Conservation (phyloP, 1,140 invertebrate species). For the Tyrophagus putrescentiae region DNA sequence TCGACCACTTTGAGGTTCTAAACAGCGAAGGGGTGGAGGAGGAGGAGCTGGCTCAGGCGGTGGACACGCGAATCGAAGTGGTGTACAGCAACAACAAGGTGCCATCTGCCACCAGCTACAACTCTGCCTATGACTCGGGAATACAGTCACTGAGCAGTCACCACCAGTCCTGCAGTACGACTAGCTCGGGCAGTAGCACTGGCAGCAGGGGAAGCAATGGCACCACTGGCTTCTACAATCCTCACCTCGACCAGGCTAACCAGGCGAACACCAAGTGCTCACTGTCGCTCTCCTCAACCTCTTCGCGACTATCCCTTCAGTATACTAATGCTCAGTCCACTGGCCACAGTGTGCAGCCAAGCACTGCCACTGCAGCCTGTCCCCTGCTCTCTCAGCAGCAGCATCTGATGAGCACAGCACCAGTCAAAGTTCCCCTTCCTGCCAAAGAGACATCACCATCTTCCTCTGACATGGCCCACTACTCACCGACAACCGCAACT, state of each 20-base stretch:
- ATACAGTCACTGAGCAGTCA: neutral
- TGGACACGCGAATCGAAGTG: neutral
- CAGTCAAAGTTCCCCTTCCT: neutral
- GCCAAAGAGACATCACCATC: neutral
- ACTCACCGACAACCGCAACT: constrained; percentile 2
- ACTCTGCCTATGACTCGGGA: constrained; percentile 6
- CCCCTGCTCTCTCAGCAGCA: neutral
- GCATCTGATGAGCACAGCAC: neutral
- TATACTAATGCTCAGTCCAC: too few species aligned
- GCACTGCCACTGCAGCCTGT: neutral
- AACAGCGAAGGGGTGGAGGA: neutral
- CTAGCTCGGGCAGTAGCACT: neutral
- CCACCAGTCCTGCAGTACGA: neutral
- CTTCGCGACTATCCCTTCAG: neutral
- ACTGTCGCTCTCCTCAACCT: neutral
- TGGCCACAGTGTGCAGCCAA: neutral
- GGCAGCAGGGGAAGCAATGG: constrained; percentile 6
- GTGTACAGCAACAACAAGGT: neutral
- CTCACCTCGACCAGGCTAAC: neutral
- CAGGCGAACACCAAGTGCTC: neutral
- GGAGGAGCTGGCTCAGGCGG: neutral
- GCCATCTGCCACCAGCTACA: neutral
- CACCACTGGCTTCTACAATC: neutral
- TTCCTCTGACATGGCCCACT: neutral
- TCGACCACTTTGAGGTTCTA: constrained; percentile 3